Evolutionary conservation across 2,113 vertebrate genomes (phyloP), one percentile per base, ranked within the genome.

Genomic region (Prunella fulvescens): DNA sequence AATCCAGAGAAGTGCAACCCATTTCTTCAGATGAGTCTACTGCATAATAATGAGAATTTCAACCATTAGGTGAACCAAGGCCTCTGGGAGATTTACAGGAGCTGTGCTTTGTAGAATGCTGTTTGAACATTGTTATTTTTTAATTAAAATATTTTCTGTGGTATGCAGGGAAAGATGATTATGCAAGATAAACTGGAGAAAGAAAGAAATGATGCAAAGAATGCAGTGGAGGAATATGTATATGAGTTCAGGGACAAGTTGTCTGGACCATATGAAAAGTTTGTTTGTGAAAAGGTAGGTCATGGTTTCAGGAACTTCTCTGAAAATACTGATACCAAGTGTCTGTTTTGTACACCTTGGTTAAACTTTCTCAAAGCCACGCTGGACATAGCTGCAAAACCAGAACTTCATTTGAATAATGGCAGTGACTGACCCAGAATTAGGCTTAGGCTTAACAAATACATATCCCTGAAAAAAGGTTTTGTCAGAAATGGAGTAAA

Each of bases 171-270:
- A 22, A 98, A 98, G 93, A 98, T 98, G 98, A 98, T 98, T 64
- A 97, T 98, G 96, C 98, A 98, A 89, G 98, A 98, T 91, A 98
- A 98, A 39, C 83, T 98, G 89, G 98, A 99, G 89, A 98, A 98
- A 90, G 98, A 98, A 82, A 96, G 98, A 67, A 98, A 98, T 39
- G 98, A 98, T 83, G 98, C 98, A 22, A 99, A 98, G 93, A 98
- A 98, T 22, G 98, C 98, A 14, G 98, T 99, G 48, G 98, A 99
- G 62, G 98, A 99, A 35, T 98, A 98, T 50, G 98, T 98, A 6
- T 98, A 98, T 66, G 98, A 98, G 80, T 98, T 98, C 94, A 97
- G 98, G 48, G 98, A 98, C 88, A 98, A 98, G 77, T 96, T 98
- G 18, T 97, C 96, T 66, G 98, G 98, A 28, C 98, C 98, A 1